phyloP scores from a whole-genome alignment of 2,113 vertebrate genomes.

The Solea senegalensis region DNA sequence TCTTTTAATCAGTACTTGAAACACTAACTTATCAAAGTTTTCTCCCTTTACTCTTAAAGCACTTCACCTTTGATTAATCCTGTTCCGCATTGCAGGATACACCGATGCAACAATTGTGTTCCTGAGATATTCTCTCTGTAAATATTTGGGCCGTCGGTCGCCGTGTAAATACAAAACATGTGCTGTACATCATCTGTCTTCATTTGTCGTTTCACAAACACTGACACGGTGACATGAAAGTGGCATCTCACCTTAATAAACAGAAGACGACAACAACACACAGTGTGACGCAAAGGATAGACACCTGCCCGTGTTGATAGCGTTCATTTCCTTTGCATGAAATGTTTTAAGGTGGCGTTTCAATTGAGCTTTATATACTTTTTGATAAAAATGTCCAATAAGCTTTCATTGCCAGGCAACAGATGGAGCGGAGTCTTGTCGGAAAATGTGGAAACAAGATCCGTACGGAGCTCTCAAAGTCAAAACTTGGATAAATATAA shows the following conservation, averaged over 20 bases:
- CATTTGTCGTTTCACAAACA: conserved; percentile 29
- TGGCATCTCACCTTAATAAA: conserved; percentile 23
- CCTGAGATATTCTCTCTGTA: conserved; percentile 41
- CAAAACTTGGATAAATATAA: conserved; percentile 45
- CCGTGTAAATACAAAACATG: conserved; percentile 22
- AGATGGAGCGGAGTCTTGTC: conserved; percentile 43
- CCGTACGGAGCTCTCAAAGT: conserved; percentile 35
- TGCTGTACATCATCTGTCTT: conserved; percentile 4
- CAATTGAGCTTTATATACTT: background rate
- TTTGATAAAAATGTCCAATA: conserved; percentile 62
- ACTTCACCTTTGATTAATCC: conserved; percentile 17
- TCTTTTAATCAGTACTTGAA: conserved; percentile 50
- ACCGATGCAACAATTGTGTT: conserved; percentile 25
- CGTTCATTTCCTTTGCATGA: conserved; percentile 41
- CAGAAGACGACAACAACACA: conserved; percentile 1
- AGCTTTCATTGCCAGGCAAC: conserved; percentile 63
- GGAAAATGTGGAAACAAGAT: conserved; percentile 22
- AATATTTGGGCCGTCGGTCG: conserved; percentile 23
- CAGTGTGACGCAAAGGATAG: background rate
- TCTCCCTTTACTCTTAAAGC: conserved; percentile 23
- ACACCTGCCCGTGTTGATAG: conserved; percentile 31
- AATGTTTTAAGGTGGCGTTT: conserved; percentile 38
- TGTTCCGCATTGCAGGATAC: conserved; percentile 1
- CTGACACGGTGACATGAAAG: conserved; percentile 24
- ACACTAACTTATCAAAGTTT: conserved; percentile 18